A percentile compares a stretch with the other conserved stretches of the same genome.
These are phyloP conservation scores for Leucopsar rothschildi DNA, from an alignment of 2,113 vertebrate species.

Conservation along the genomic window DNA sequence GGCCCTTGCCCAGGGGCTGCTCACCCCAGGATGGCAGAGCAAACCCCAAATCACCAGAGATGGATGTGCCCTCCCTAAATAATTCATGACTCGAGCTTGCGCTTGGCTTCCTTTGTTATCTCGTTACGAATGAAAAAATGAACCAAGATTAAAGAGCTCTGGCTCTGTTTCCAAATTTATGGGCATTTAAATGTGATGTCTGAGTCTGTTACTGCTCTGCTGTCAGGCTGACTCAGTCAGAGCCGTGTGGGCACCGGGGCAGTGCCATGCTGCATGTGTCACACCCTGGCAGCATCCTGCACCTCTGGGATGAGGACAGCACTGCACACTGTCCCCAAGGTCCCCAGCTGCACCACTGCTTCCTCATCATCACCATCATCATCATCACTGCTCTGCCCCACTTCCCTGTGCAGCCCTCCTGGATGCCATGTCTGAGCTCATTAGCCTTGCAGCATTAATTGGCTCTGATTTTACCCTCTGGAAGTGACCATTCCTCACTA, in stretches of 20 bases:
- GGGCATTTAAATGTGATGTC: slow-evolving; percentile 14
- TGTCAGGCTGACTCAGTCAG: background rate
- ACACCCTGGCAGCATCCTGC: background rate
- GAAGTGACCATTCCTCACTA: background rate
- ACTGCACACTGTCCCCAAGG: rapidly evolving
- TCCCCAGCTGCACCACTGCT: background rate
- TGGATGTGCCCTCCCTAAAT: slow-evolving; percentile 11
- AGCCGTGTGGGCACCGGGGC: background rate
- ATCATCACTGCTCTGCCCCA: rapidly evolving
- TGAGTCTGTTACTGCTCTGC: background rate
- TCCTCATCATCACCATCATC: background rate
- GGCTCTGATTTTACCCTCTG: background rate
- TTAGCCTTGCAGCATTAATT: background rate
- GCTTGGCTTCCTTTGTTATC: slow-evolving; percentile 33
- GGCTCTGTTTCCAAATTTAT: slow-evolving; percentile 38
- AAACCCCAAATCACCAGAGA: background rate
- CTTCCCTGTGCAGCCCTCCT: background rate
- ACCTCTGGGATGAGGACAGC: background rate
- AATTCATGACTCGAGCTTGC: background rate
- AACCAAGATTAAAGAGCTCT: slow-evolving; percentile 42
- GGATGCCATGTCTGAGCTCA: rapidly evolving
- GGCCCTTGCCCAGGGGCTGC: background rate
- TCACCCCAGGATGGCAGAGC: background rate
- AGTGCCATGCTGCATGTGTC: rapidly evolving
- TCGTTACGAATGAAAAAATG: background rate